phyloP scores from a whole-genome alignment of 2,797 vertebrate species.

The Chrosomus eos region DNA sequence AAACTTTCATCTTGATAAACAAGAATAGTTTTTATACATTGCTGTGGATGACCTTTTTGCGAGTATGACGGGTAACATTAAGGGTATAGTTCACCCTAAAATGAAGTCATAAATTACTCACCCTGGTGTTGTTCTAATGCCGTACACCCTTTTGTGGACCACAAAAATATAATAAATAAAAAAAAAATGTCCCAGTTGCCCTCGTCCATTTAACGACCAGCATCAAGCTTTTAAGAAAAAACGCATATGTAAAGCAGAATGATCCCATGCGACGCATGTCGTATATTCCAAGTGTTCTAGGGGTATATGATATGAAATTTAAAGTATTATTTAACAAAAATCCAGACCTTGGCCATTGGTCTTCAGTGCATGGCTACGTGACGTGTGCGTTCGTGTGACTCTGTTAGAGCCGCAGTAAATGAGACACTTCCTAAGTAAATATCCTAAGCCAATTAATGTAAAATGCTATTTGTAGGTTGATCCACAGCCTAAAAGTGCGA shows the following conservation, averaged over 20 bases:
- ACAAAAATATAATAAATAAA: background rate
- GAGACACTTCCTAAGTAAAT: no score
- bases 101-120: background rate
- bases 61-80: no score
- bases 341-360: no score
- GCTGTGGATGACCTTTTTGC: background rate
- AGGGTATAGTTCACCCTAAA: background rate
- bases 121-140: background rate
- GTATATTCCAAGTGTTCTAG: background rate
- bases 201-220: background rate
- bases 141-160: background rate
- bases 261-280: background rate
- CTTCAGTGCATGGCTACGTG: no score
- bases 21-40: background rate
- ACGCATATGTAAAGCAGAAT: background rate
- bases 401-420: no score
- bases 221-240: background rate
- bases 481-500: background rate
- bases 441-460: background rate
- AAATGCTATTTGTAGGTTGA: background rate
- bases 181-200: rapidly evolving
- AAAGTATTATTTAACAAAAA: no score
- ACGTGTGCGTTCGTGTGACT: no score
- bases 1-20: no score
- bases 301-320: no score